A percentile compares a stretch with the other conserved stretches of the same genome.
Evolutionary conservation across 2,797 vertebrate genomes (phyloP).

Genomic region (Heliangelus exortis): DNA sequence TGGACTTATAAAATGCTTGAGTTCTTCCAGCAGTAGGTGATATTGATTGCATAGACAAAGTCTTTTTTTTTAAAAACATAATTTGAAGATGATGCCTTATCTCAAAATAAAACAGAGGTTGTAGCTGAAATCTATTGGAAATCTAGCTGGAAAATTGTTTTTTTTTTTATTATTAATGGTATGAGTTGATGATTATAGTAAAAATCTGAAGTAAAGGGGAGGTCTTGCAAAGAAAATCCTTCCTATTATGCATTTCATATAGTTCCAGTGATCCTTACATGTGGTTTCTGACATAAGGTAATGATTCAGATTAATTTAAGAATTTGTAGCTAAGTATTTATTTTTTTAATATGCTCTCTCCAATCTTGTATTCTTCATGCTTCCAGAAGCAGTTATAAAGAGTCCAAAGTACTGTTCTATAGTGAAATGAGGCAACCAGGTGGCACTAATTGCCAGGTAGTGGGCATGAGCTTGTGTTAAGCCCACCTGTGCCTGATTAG

Average conservation of each 20-base stretch:
- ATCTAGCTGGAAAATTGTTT: neutral
- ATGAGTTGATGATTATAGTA: neutral
- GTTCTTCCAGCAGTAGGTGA: neutral
- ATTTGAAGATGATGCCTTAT: neutral
- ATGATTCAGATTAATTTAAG: neutral
- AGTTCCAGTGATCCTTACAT: neutral
- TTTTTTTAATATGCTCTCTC: neutral
- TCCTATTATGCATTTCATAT: neutral
- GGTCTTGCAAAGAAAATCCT: neutral
- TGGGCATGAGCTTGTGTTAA: no score
- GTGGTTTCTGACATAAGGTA: neutral
- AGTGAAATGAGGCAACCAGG: no score
- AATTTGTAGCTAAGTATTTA: neutral
- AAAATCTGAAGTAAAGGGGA: neutral
- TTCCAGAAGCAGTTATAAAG: neutral
- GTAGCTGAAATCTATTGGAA: neutral
- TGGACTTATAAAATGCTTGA: neutral
- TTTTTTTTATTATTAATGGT: neutral
- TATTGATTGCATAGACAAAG: neutral
- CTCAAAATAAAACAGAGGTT: neutral
- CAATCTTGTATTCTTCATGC: neutral
- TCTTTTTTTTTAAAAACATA: neutral
- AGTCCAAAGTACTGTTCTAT: neutral
- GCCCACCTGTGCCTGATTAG: no score
- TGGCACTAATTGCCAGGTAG: no score